Evolutionary conservation across 1,140 invertebrate genomes (phyloP), one percentile per base, ranked within the genome.

Genomic region (Drosophila bocki): DNA sequence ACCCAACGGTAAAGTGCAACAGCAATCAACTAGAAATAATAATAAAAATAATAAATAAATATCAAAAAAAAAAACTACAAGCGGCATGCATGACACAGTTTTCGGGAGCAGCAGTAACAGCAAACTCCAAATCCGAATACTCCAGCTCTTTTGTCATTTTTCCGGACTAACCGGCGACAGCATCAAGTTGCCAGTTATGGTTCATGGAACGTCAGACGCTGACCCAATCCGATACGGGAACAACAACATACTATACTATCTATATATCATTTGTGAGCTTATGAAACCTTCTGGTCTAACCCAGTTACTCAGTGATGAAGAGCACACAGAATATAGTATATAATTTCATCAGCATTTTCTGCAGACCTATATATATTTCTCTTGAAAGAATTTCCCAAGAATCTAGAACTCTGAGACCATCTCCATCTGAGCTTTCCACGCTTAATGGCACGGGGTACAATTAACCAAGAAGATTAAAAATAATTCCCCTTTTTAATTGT

Each of bases 31-130:
- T 41, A 13, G 15, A 35, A 32, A 48, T 22, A 26, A 35, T 7
- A 41, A 15, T 15, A 42, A 5, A 11, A 6, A 11, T 42, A 8
- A 44, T 29, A 29, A 19, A 35, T 35, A 37, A 33, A 51, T 15
- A 11, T 7, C 6, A 11, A 22, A 39, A 11, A 39, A 56, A 37
- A 56, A 45, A 58, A 60, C 54, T 75, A 79, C 72, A 50, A 57
- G 75, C 70, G 60, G 79, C 63, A 80, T 60, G 45, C 57, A 64
- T 75, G 81, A 83, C 81, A 84, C 65, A 83, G 60, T 80, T 83
- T 80, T 76, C 50, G 68, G 70, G 69, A 74, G 71, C 44, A 39
- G 3, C 59, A 42, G 67, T 22, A 59, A 58, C 41, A 15, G 2
- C 63, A 33, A 29, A 64, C 53, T 59, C 32, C 44, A 13, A 47